phyloP scores from a whole-genome alignment of 2,797 vertebrate genomes.

The Pseudomugil gertrudae region DNA sequence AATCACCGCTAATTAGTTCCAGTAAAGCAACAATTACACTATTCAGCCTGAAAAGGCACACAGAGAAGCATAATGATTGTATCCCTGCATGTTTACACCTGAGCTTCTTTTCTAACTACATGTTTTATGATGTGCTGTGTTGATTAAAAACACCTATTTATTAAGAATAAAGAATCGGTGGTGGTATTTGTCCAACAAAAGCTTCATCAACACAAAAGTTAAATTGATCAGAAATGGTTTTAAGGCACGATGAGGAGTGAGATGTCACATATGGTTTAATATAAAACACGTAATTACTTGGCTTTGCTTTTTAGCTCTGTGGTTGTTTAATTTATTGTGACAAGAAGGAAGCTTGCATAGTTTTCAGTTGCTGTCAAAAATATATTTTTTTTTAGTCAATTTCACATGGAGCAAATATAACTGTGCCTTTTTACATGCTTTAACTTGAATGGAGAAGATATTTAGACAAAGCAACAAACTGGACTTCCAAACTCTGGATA shows the following conservation, averaged over 20 bases:
- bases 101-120: conserved; percentile 10
- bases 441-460: conserved; percentile 36
- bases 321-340: conserved; percentile 61
- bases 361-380: conserved; percentile 42
- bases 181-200: conserved; percentile 44
- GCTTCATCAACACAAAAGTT: conserved; percentile 58
- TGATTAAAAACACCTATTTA: neutral
- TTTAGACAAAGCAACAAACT: conserved; percentile 37
- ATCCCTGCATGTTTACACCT: conserved; percentile 9
- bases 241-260: conserved; percentile 72
- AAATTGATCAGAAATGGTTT: conserved; percentile 66
- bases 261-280: conserved; percentile 63
- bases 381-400: conserved; percentile 21
- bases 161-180: conserved; percentile 22
- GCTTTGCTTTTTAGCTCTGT: conserved; percentile 51
- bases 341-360: conserved; percentile 46
- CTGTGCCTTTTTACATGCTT: conserved; percentile 48
- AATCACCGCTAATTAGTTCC: conserved; percentile 67
- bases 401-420: conserved; percentile 46
- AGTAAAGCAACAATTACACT: conserved; percentile 50
- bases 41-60: conserved; percentile 26
- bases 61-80: conserved; percentile 22
- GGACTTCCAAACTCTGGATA: conserved; percentile 32
- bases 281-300: conserved; percentile 79
- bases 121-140: neutral